These are phyloP conservation scores for Meteorus sp. DNA, from an alignment of 1,140 invertebrate genomes.

Conservation along the genomic window DNA sequence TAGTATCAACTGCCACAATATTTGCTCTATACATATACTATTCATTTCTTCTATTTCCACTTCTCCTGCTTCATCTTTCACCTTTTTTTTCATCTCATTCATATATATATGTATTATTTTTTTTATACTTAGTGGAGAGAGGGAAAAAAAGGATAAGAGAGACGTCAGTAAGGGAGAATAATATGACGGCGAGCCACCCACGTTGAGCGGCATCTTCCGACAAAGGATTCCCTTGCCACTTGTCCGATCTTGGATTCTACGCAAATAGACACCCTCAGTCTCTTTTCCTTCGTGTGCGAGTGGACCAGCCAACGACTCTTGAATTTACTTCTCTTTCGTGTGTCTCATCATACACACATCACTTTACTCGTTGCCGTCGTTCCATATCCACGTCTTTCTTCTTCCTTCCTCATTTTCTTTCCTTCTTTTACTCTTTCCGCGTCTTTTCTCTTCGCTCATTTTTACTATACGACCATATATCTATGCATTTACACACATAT, in stretches of 20 bases:
- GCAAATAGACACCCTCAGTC: slow-evolving; percentile 43
- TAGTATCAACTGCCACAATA: too few relatives aligned
- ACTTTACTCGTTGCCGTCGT: slow-evolving; percentile 13
- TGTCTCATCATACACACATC: slow-evolving; percentile 18
- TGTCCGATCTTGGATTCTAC: slow-evolving; percentile 47
- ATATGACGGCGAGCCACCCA: slow-evolving; percentile 39
- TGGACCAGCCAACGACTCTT: slow-evolving; percentile 33
- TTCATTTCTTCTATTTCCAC: too few relatives aligned
- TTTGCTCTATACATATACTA: too few relatives aligned
- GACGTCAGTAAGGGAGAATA: slow-evolving; percentile 20
- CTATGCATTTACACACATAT: slow-evolving; percentile 13
- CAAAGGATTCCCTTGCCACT: slow-evolving; percentile 46
- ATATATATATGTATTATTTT: not conserved
- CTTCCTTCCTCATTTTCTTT: slow-evolving; percentile 19
- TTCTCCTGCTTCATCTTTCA: too few relatives aligned
- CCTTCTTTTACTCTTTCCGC: too few relatives aligned
- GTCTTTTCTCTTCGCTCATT: too few relatives aligned
- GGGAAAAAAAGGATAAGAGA: slow-evolving; percentile 23
- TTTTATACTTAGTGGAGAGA: slow-evolving; percentile 16
- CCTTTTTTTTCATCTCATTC: not conserved
- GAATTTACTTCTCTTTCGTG: slow-evolving; percentile 21
- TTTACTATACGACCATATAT: too few relatives aligned
- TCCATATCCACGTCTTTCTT: too few relatives aligned
- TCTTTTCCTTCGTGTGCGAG: slow-evolving; percentile 17
- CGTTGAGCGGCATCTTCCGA: slow-evolving; percentile 40